phyloP scores from a whole-genome alignment of 2,888 invertebrate species.

The Rhynchonema sp. region DNA sequence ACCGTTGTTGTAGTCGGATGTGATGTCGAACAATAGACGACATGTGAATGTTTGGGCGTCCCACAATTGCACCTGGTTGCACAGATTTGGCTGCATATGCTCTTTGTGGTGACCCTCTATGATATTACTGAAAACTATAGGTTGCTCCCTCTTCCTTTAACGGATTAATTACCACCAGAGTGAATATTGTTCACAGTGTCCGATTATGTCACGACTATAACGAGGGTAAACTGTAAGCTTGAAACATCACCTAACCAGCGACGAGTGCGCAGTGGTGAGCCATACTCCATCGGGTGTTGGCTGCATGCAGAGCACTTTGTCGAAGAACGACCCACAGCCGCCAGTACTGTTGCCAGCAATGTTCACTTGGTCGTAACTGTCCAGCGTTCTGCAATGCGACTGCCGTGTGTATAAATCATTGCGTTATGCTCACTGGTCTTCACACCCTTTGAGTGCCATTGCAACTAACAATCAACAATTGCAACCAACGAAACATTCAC shows the following conservation, averaged over 20 bases:
- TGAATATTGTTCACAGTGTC: too few species aligned
- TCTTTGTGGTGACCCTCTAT: too few species aligned
- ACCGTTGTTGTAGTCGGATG: slow-evolving; percentile 25
- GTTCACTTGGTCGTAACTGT: slow-evolving; percentile 30
- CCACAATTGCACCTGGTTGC: slow-evolving; percentile 35
- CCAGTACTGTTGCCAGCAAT: slow-evolving; percentile 33
- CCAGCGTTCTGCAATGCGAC: slow-evolving; percentile 27
- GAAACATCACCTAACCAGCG: slow-evolving; percentile 26
- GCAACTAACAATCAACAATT: too few species aligned
- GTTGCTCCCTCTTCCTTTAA: too few species aligned
- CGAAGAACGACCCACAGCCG: slow-evolving; percentile 24
- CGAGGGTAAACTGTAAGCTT: background rate
- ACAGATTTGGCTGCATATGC: too few species aligned
- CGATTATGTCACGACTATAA: background rate
- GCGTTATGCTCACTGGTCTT: background rate
- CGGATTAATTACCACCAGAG: too few species aligned
- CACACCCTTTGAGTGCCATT: background rate
- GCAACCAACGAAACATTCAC: too few species aligned
- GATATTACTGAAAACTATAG: too few species aligned
- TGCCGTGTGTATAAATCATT: background rate
- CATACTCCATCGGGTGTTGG: slow-evolving; percentile 32
- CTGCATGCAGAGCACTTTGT: slow-evolving; percentile 30
- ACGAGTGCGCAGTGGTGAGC: slow-evolving; percentile 35
- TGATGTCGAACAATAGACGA: slow-evolving; percentile 35
- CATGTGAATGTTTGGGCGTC: slow-evolving; percentile 31